phyloP scores from a whole-genome alignment of 2,113 vertebrate genomes.

The Chaetops frenatus region DNA sequence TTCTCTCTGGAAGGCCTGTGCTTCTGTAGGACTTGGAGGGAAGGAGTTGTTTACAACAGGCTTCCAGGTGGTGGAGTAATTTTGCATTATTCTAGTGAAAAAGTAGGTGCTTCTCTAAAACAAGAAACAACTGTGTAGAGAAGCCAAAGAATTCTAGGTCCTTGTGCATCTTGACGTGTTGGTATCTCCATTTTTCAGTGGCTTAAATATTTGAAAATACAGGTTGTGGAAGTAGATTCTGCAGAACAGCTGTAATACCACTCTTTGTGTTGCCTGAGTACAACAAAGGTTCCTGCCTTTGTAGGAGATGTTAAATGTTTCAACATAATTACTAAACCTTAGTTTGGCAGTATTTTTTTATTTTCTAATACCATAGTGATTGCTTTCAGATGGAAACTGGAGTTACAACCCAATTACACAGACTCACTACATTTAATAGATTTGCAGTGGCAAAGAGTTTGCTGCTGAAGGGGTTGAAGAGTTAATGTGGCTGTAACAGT shows the following conservation, averaged over 20 bases:
- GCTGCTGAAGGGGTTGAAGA: neutral
- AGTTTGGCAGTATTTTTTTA: neutral
- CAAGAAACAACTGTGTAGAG: neutral
- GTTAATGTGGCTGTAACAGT: neutral
- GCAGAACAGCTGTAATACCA: accelerated
- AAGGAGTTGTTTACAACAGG: neutral
- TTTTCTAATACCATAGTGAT: neutral
- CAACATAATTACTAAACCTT: neutral
- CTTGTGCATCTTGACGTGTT: neutral
- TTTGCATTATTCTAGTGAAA: neutral
- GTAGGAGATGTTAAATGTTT: neutral
- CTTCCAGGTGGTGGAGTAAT: neutral
- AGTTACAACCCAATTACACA: neutral
- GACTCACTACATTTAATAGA: neutral
- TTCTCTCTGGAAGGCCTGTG: neutral
- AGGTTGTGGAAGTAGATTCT: neutral
- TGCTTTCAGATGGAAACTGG: neutral
- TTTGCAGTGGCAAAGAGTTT: neutral
- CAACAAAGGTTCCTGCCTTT: neutral
- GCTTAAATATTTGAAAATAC: neutral
- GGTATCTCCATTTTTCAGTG: neutral
- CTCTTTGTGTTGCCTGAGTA: neutral
- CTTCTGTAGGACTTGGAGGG: neutral
- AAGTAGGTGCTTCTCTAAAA: neutral
- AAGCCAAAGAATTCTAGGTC: neutral